Conservation (phyloP, 2,888 invertebrate genomes). For the Metopia argyrocephala region DNA sequence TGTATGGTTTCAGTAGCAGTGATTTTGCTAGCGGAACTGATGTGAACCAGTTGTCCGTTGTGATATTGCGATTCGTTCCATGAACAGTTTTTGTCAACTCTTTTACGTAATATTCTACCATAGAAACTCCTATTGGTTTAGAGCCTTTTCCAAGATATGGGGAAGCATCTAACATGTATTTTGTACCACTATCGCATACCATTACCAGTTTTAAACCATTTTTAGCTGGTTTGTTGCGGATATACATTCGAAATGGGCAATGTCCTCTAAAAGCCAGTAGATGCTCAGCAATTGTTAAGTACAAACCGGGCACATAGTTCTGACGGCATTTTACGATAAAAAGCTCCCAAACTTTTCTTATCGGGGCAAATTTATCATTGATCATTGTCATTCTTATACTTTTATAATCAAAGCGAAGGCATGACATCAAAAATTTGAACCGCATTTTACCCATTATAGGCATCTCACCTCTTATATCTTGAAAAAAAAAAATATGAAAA, state of each 20-base stretch:
- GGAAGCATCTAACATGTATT: conserved; percentile 33
- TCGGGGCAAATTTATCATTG: too few relatives aligned
- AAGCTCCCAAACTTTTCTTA: too few relatives aligned
- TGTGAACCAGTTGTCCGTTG: conserved; percentile 74
- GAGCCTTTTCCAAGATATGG: conserved; percentile 34
- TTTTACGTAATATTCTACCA: conserved; percentile 54
- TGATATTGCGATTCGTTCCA: conserved; percentile 61
- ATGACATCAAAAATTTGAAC: too few relatives aligned
- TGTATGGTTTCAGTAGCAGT: conserved; percentile 69
- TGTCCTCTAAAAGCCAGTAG: conserved; percentile 45
- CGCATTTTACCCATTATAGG: too few relatives aligned
- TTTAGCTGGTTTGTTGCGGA: conserved; percentile 23
- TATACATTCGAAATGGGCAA: conserved; percentile 36
- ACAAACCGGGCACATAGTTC: conserved; percentile 49
- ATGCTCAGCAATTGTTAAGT: conserved; percentile 45
- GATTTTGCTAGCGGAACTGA: conserved; percentile 70
- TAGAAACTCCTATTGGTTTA: conserved; percentile 17
- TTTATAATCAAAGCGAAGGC: too few relatives aligned
- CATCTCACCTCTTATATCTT: too few relatives aligned
- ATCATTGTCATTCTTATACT: too few relatives aligned
- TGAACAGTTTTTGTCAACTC: conserved; percentile 49
- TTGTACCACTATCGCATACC: conserved; percentile 23
- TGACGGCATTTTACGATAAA: too few relatives aligned
- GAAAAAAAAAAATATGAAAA: too few relatives aligned
- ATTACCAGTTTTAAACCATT: conserved; percentile 23